These are phyloP conservation scores for Trematomus loennbergii DNA, from an alignment of 2,113 vertebrate genomes.

Conservation along the genomic window DNA sequence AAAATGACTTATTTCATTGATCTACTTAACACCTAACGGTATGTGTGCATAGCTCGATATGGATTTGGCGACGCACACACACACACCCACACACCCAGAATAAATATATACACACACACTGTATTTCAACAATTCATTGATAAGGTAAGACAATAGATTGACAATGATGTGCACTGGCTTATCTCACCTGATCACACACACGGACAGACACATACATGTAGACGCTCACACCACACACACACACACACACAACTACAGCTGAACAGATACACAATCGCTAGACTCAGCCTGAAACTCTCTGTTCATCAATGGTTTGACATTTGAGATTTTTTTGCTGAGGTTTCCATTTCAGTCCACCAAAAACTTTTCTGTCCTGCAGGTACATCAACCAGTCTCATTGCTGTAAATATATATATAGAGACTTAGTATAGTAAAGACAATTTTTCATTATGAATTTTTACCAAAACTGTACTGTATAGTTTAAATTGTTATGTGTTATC, in stretches of 20 bases:
- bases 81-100: constrained; percentile 44
- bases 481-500: not conserved
- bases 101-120: constrained; percentile 70
- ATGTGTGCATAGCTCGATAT: constrained; percentile 71
- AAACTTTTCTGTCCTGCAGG: not conserved
- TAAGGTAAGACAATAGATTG: constrained; percentile 45
- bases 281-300: constrained; percentile 34
- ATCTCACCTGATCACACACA: constrained; percentile 35
- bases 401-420: not conserved
- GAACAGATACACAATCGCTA: constrained; percentile 26
- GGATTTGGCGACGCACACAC: constrained; percentile 37
- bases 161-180: constrained; percentile 53
- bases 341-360: not conserved
- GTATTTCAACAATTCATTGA: constrained; percentile 52
- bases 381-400: not conserved
- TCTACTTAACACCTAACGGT: constrained; percentile 25
- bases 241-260: constrained; percentile 25
- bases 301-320: not conserved
- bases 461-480: not conserved
- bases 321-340: constrained; percentile 14
- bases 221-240: not conserved
- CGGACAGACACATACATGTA: not conserved
- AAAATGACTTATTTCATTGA: constrained; percentile 22
- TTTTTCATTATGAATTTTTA: not conserved
- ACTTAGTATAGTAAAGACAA: not conserved